Percentiles rank a stretch among this genome's conserved stretches.
Evolutionary conservation across 2,888 invertebrate species (phyloP).

Genomic region (Epinotia demarniana): DNA sequence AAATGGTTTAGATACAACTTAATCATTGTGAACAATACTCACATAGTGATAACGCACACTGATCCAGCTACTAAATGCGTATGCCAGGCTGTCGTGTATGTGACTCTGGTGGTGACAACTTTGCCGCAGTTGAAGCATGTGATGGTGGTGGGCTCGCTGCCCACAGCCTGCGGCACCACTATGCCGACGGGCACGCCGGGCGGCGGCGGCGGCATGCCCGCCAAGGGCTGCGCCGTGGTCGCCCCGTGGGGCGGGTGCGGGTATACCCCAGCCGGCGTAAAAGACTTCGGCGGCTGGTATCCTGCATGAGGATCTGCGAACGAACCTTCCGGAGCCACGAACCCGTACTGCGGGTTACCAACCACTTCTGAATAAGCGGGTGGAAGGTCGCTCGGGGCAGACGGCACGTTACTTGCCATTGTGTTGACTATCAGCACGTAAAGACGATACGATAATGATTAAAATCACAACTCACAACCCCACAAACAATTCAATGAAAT

Average conservation of each 20-base stretch:
- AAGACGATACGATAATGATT: constrained; percentile 3
- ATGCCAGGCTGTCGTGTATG: constrained; percentile 80
- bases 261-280: constrained; percentile 75
- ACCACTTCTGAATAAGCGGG: constrained; percentile 79
- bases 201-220: constrained; percentile 59
- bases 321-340: constrained; percentile 57
- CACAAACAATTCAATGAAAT: neutral
- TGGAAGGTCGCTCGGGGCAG: constrained; percentile 74
- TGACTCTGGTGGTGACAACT: constrained; percentile 78
- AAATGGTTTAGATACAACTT: neutral
- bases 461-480: constrained; percentile 40
- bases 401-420: constrained; percentile 67
- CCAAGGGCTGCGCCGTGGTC: constrained; percentile 64
- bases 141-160: constrained; percentile 76
- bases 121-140: constrained; percentile 78
- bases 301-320: constrained; percentile 52
- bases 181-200: constrained; percentile 68
- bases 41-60: constrained; percentile 79
- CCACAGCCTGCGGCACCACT: constrained; percentile 73
- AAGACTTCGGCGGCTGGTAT: constrained; percentile 67
- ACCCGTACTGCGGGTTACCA: constrained; percentile 75
- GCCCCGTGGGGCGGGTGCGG: constrained; percentile 70
- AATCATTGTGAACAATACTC: constrained; percentile 53
- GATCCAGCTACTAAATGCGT: constrained; percentile 80
- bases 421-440: constrained; percentile 33